A percentile compares a stretch with the other conserved stretches of the same genome.
Conservation (phyloP, 2,113 vertebrate genomes). For the Enhydra lutris region DNA sequence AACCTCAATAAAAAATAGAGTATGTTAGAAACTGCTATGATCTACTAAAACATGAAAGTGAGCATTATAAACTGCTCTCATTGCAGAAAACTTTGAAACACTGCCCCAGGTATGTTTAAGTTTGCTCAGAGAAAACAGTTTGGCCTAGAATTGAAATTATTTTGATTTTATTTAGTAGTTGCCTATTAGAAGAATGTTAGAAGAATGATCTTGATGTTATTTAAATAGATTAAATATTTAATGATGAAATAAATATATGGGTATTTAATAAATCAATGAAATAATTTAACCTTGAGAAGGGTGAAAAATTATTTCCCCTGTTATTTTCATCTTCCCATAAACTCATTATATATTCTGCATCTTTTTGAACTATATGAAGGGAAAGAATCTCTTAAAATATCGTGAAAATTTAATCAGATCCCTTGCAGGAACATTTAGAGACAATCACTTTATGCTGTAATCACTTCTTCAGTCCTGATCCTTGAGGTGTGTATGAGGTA, state of each 20-base stretch:
- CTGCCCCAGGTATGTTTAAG: background rate
- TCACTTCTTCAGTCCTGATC: constrained; percentile 20
- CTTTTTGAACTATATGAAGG: constrained; percentile 35
- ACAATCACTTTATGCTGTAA: background rate
- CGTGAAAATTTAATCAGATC: constrained; percentile 40
- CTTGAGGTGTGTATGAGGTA: constrained; percentile 35
- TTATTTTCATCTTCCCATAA: background rate
- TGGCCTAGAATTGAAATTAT: background rate
- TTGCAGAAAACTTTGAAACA: background rate
- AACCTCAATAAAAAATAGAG: background rate
- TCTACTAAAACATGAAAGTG: background rate
- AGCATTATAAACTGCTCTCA: background rate
- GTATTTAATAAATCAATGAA: background rate
- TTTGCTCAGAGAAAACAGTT: background rate
- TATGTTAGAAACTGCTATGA: background rate
- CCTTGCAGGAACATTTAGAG: constrained; percentile 21
- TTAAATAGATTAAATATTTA: background rate
- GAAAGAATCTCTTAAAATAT: background rate
- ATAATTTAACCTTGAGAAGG: background rate
- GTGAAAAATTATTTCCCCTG: background rate
- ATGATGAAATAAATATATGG: background rate
- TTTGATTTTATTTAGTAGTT: constrained; percentile 16
- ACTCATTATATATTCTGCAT: background rate
- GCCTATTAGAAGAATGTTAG: background rate
- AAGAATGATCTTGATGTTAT: background rate